phyloP scores from a whole-genome alignment of 2,888 invertebrate genomes.

The Andrena praecox region DNA sequence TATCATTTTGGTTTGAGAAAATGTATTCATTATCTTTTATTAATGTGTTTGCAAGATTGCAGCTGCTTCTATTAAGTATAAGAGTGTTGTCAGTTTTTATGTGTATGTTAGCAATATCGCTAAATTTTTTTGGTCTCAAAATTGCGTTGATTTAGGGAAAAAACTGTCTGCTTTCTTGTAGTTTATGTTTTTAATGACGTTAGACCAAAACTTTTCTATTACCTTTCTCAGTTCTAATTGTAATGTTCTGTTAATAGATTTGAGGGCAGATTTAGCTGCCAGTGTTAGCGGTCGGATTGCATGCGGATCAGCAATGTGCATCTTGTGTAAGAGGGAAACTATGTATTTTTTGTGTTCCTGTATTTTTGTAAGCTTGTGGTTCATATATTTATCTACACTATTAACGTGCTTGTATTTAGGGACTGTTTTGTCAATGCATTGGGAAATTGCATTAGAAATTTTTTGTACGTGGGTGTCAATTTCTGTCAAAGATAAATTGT shows the following conservation, averaged over 20 bases:
- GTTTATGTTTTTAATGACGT: not conserved
- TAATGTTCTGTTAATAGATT: not conserved
- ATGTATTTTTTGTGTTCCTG: not conserved
- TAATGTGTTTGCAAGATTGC: not conserved
- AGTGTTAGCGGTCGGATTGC: not conserved
- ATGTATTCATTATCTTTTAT: too few species aligned
- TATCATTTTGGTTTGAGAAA: too few species aligned
- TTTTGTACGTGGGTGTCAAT: not conserved
- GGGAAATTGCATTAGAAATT: not conserved
- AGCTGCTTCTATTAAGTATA: not conserved
- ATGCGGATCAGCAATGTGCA: not conserved
- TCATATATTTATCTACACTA: not conserved
- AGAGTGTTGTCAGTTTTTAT: not conserved
- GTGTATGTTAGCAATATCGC: not conserved
- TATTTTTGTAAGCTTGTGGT: not conserved
- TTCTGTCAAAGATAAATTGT: not conserved
- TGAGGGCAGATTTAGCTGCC: not conserved
- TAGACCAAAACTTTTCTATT: not conserved
- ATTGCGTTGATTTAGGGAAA: not conserved
- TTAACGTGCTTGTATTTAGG: not conserved
- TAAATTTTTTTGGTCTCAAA: not conserved
- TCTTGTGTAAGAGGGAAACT: not conserved
- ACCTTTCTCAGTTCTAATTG: not conserved
- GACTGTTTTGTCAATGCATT: not conserved
- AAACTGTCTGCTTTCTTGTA: not conserved